Evolutionary conservation across 1,140 invertebrate genomes (phyloP), one percentile per base, ranked within the genome.

Genomic region (Branchinecta lynchi): DNA sequence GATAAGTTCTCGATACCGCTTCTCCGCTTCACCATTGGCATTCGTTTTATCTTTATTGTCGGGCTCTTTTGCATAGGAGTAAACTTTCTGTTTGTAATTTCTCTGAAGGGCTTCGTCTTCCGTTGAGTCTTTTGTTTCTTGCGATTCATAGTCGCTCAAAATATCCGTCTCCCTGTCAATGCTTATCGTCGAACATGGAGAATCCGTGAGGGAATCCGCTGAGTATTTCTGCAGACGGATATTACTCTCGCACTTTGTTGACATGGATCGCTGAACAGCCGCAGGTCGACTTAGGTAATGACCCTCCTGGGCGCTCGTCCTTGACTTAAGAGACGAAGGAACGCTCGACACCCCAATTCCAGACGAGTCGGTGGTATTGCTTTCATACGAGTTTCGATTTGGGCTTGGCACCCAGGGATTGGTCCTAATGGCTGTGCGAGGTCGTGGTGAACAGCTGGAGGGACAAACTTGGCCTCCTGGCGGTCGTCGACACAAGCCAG

Each of bases 391-490:
- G 12, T 44, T 70, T 44, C 66, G 21, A 20, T 60, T 60, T 60
- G 51, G 51, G 32, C 66, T 43, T 7, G 65, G 71, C 12, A 71
- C 69, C 71, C 71, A 71, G 12, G 71, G 71, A 46, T 71, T 71
- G 20, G 71, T 71, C 8, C 71, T 45, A n/a, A 71, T 71, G 67
- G 71, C 46, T n/a, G 71, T 44, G n/a, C 71, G 60, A 15, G 71
- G 69, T 7, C 71, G 67, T 12, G 71, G 71, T 21, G 71, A 71
- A 17, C 45, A 66, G n/a, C 60, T 66, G 9, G 65, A 44, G 2
- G 51, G 51, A 20, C 51, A 60, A 60, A 12, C 17, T 3, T 12
- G 17, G 17, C 51, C 17, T 15, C 12, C 17, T 60, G 12, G 12
- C 17, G 51, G 17, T 2, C 12, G 51, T 15, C 17, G 51, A 60